phyloP scores from a whole-genome alignment of 2,797 vertebrate species.

The Hoplostethus mediterraneus region DNA sequence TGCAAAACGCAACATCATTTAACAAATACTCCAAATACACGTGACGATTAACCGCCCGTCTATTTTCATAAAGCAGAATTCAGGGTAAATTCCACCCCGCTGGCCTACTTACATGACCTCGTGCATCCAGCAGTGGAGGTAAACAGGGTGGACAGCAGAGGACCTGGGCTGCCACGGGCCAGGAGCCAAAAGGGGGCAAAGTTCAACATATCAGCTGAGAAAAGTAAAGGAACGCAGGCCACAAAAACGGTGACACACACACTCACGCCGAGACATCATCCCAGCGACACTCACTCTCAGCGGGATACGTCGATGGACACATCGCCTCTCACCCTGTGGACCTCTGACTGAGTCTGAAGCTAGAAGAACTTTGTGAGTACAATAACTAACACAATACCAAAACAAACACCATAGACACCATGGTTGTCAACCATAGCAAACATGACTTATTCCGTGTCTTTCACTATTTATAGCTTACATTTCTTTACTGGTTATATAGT shows the following conservation, averaged over 20 bases:
- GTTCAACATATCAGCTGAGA: slow-evolving; percentile 55
- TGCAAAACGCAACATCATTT: neutral
- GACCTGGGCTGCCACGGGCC: slow-evolving; percentile 4
- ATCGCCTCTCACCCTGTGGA: slow-evolving; percentile 2
- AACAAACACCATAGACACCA: slow-evolving; percentile 1
- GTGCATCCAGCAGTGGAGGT: slow-evolving; percentile 15
- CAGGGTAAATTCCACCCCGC: slow-evolving; percentile 7
- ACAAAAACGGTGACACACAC: slow-evolving; percentile 38
- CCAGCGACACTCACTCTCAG: slow-evolving; percentile 13
- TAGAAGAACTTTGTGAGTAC: slow-evolving; percentile 66
- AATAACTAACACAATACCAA: slow-evolving; percentile 9
- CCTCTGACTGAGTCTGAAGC: slow-evolving; percentile 17
- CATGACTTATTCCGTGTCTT: neutral
- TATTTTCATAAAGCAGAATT: neutral
- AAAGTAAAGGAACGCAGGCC: slow-evolving; percentile 42
- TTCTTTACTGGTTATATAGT: neutral
- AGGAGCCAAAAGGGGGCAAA: slow-evolving; percentile 67
- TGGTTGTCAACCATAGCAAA: neutral
- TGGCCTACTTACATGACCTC: slow-evolving; percentile 1
- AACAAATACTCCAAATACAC: neutral
- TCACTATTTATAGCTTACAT: neutral
- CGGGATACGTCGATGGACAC: slow-evolving; percentile 26
- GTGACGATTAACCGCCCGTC: neutral
- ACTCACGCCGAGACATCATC: neutral
- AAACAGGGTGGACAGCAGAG: slow-evolving; percentile 8